phyloP scores from a whole-genome alignment of 2,888 invertebrate species.

The Yponomeuta cagnagella region DNA sequence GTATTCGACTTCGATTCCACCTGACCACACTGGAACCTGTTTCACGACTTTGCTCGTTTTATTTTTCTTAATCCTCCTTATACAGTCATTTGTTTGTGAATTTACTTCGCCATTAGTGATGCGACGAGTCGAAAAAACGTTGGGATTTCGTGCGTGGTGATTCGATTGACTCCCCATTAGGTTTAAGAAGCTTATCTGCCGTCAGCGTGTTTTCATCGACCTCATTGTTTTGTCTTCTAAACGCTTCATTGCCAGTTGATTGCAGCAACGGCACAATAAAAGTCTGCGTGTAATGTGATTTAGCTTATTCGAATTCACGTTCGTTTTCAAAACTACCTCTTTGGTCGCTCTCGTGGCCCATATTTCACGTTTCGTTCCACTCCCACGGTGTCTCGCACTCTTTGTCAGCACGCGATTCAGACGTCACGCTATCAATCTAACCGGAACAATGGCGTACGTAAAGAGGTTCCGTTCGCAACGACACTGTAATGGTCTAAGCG shows the following conservation, averaged over 20 bases:
- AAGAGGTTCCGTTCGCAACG: conserved; percentile 9
- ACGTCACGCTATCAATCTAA: conserved; percentile 45
- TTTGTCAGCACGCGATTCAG: conserved; percentile 40
- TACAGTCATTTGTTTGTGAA: neutral
- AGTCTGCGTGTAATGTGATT: neutral
- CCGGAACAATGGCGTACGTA: conserved; percentile 18
- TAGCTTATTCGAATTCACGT: conserved; percentile 9
- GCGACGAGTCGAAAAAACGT: neutral
- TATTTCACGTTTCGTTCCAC: conserved; percentile 37
- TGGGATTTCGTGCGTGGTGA: neutral
- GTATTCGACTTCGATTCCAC: neutral
- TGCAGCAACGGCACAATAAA: neutral
- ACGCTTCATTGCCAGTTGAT: neutral
- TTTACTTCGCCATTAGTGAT: conserved; percentile 3
- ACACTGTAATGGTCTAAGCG: conserved; percentile 6
- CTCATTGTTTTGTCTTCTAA: neutral
- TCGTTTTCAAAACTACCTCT: conserved; percentile 24
- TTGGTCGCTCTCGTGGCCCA: conserved; percentile 53
- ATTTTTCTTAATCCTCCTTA: neutral
- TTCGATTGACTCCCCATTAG: neutral
- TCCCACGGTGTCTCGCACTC: conserved; percentile 44
- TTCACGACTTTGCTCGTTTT: neutral
- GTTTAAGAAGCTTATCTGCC: neutral
- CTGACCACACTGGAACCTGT: neutral
- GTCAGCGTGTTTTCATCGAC: neutral